A percentile compares a stretch with the other conserved stretches of the same genome.
phyloP scores from a whole-genome alignment of 2,888 invertebrate genomes.

The Lithophane socia region DNA sequence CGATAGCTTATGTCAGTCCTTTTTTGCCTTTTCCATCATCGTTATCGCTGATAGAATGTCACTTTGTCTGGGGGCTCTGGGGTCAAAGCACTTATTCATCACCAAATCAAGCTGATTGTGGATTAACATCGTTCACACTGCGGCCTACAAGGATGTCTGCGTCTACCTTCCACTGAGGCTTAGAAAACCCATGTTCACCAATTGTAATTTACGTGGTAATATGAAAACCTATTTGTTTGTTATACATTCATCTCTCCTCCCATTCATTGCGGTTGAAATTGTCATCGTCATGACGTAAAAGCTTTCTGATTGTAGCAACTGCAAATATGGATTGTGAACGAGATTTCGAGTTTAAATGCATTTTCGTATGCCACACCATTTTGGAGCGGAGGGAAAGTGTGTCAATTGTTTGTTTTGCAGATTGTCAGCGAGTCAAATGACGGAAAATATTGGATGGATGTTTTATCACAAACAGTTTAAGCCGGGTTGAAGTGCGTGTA shows the following conservation, averaged over 20 bases:
- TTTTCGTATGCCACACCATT: slow-evolving; percentile 37
- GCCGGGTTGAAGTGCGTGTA: not conserved
- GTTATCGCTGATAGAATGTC: too few relatives aligned
- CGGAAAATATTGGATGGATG: slow-evolving; percentile 21
- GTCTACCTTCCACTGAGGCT: too few relatives aligned
- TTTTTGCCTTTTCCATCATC: too few relatives aligned
- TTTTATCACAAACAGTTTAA: slow-evolving; percentile 1
- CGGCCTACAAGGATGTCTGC: too few relatives aligned
- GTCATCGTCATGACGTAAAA: slow-evolving; percentile 53
- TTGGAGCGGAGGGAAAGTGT: slow-evolving; percentile 30
- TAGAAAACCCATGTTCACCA: not conserved
- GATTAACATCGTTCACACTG: too few relatives aligned
- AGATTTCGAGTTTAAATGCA: slow-evolving; percentile 51
- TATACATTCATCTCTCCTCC: slow-evolving; percentile 1
- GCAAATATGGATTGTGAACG: slow-evolving; percentile 62
- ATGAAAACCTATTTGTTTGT: not conserved
- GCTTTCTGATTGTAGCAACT: slow-evolving; percentile 61
- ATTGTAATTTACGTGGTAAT: not conserved
- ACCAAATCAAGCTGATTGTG: too few relatives aligned
- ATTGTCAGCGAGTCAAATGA: slow-evolving; percentile 32
- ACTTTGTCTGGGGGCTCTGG: too few relatives aligned
- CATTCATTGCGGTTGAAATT: slow-evolving; percentile 31
- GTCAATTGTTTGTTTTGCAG: slow-evolving; percentile 48
- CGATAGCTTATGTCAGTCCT: too few relatives aligned
- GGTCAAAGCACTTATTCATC: too few relatives aligned